These are phyloP conservation scores for Drosophila ezoana DNA, from an alignment of 2,888 invertebrate genomes.

Conservation along the genomic window DNA sequence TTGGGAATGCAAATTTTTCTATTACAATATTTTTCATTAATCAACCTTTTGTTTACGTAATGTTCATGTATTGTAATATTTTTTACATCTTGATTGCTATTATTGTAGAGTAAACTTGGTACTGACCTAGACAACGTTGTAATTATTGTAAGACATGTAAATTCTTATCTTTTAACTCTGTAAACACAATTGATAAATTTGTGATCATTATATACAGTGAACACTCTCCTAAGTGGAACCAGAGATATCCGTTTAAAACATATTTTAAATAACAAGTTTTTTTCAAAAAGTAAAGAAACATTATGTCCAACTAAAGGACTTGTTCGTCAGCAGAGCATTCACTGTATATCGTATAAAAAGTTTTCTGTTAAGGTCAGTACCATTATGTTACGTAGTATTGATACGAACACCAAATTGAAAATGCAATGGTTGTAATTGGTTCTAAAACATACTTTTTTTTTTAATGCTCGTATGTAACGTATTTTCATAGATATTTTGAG, in stretches of 20 bases:
- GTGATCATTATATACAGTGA: neutral
- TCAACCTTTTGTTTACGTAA: slow-evolving; percentile 6
- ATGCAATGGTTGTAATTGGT: slow-evolving; percentile 46
- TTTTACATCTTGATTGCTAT: slow-evolving; percentile 16
- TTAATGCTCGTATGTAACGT: slow-evolving; percentile 24
- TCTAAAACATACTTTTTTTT: slow-evolving; percentile 26
- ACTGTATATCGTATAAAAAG: neutral
- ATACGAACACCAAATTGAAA: slow-evolving; percentile 31
- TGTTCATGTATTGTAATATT: slow-evolving; percentile 19
- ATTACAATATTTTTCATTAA: slow-evolving; percentile 9
- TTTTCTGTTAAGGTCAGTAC: slow-evolving; percentile 8
- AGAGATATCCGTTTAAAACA: no score
- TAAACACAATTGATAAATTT: neutral
- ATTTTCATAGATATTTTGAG: neutral
- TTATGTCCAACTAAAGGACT: no score
- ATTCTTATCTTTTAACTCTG: neutral
- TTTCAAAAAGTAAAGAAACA: no score
- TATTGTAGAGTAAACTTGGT: slow-evolving; percentile 15
- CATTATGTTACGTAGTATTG: slow-evolving; percentile 36
- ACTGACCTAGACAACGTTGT: slow-evolving; percentile 26
- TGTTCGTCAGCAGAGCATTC: neutral
- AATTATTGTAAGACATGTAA: neutral
- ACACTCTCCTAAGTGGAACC: no score
- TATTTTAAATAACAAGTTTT: no score
- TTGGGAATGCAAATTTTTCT: slow-evolving; percentile 44